These are phyloP conservation scores for Triops longicaudatus DNA, from an alignment of 1,140 invertebrate genomes.

Conservation along the genomic window DNA sequence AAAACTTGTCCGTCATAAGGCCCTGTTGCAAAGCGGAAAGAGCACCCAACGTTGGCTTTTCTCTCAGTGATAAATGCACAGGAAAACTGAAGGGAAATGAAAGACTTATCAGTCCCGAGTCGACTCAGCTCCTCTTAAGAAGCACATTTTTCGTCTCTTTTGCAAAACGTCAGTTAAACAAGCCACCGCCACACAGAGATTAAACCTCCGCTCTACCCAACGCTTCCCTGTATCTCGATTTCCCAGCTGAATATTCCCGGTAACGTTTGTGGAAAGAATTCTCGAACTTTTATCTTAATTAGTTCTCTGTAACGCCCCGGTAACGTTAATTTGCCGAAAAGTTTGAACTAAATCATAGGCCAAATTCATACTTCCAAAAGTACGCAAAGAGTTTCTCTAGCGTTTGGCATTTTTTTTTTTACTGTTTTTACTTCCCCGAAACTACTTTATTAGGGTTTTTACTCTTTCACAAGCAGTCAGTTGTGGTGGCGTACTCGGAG, in stretches of 20 bases:
- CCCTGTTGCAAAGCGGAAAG: neutral
- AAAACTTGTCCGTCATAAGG: neutral
- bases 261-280: neutral
- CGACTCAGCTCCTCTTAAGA: neutral
- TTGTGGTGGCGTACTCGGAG: neutral
- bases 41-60: neutral
- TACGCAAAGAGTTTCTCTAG: neutral
- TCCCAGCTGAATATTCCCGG: neutral
- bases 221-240: neutral
- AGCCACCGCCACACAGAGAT: neutral
- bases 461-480: neutral
- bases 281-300: neutral
- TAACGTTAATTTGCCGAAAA: neutral
- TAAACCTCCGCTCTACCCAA: neutral
- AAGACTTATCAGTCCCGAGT: slow-evolving; percentile 3
- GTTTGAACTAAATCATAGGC: neutral
- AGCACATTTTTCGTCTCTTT: neutral
- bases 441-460: neutral
- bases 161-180: neutral
- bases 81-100: neutral
- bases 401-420: neutral
- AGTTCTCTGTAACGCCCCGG: neutral
- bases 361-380: neutral
- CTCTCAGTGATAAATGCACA: neutral
- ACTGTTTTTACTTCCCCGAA: neutral